phyloP scores from a whole-genome alignment of 1,140 invertebrate species.

The Heliothis virescens region DNA sequence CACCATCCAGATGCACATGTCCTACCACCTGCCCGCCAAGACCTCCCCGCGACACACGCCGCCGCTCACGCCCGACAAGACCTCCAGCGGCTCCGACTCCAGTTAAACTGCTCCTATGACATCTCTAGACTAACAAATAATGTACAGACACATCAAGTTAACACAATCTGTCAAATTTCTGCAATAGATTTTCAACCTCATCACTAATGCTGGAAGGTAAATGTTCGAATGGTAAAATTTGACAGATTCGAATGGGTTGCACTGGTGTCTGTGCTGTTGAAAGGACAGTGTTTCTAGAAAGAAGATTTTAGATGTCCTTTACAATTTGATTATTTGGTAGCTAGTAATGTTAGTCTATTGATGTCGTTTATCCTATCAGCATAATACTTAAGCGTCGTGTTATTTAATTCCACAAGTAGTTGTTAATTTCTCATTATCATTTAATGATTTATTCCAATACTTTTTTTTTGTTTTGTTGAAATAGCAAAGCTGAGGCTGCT shows the following conservation, averaged over 20 bases:
- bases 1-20: conserved; percentile 91
- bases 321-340: too few species aligned
- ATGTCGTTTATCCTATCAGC: conserved; percentile 12
- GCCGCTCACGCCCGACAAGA: conserved; percentile 68
- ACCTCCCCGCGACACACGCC: conserved; percentile 72
- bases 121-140: neutral
- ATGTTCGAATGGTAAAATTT: too few species aligned
- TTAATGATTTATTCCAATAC: conserved; percentile 19
- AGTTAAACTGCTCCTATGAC: conserved; percentile 51
- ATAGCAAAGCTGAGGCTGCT: conserved; percentile 2
- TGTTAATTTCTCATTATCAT: conserved; percentile 26
- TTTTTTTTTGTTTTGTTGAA: neutral
- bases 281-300: too few species aligned
- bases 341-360: neutral
- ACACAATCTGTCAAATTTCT: too few species aligned
- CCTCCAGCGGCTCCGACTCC: conserved; percentile 68
- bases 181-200: too few species aligned
- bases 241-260: too few species aligned
- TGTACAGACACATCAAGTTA: too few species aligned
- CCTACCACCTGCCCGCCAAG: conserved; percentile 82
- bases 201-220: too few species aligned
- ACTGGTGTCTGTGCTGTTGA: too few species aligned
- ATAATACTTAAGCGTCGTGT: conserved; percentile 32
- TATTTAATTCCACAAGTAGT: conserved; percentile 32
- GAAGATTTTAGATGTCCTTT: too few species aligned